Base-by-base conservation (phyloP, 2,113 vertebrate species). In the Ranitomeya variabilis region DNA sequence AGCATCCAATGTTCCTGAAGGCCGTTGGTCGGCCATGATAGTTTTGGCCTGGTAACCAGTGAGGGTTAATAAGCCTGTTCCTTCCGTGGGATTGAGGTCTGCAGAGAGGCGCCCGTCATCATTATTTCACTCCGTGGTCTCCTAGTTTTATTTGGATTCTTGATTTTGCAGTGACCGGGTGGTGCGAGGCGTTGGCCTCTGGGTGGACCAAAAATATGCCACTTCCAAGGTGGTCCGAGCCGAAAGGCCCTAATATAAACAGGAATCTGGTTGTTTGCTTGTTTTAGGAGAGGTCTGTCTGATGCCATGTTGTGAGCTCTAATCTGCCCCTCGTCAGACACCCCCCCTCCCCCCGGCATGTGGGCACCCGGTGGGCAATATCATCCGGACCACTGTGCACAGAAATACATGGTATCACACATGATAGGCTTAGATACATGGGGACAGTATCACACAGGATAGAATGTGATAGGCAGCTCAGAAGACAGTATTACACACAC, bases 211-310 rank as follows among this genome's bases (percentile, higher is more conserved):
- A 62, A 37, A 45, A 77, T 86, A 77, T 77, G 31, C 18, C 71
- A 37, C 69, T 77, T 15, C 55, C 71, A 86, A 86, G 81, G 81
- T 83, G 81, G 81, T 83, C 81, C 62, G 37, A 52, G 84, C 26
- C 19, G 51, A 69, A 19, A 23, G 64, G 64, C 51, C 51, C 16
- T 74, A 7, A 19, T 76, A 37, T 59, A 86, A 77, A 77, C 71
- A 76, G 69, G 69, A 77, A 60, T 51, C 19, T 45, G 7, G 16
- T 37, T 86, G 84, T 86, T 86, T 86, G 84, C 54, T 86, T 67
- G 81, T 83, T 67, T 10, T 62, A 45, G 9, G 55, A 13, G 67
- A 31, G 51, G 52, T 74, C 69, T 74, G 83, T 74, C 83, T 85
- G 8, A 59, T 21, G 54, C 0, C 51, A 37, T 71, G 83, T 55